phyloP scores from a whole-genome alignment of 2,888 invertebrate species.

The Apamea crenata region DNA sequence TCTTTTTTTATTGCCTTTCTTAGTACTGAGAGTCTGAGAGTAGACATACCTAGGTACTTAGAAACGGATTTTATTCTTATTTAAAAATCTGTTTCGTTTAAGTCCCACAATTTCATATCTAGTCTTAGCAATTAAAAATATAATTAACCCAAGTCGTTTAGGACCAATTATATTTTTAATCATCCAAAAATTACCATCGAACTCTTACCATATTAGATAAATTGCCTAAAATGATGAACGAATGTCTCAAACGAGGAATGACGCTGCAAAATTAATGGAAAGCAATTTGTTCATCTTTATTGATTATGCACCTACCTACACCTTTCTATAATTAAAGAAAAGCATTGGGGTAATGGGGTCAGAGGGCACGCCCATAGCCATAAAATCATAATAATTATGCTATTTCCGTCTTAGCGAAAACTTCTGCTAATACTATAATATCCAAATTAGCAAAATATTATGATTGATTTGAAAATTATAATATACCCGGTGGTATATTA shows the following conservation, averaged over 20 bases:
- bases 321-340: conserved; percentile 20
- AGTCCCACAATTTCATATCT: background rate
- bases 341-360: background rate
- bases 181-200: background rate
- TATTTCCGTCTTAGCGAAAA: background rate
- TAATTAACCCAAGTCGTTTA: conserved; percentile 2
- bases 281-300: conserved; percentile 11
- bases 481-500: conserved; percentile 8
- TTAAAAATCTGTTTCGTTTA: no score
- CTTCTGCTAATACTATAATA: background rate
- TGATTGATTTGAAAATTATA: no score
- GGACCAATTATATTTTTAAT: conserved; percentile 10
- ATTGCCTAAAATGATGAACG: conserved; percentile 2
- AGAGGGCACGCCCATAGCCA: background rate
- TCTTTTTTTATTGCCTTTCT: conserved; percentile 16
- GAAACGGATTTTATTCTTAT: background rate
- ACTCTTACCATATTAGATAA: background rate
- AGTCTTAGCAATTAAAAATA: background rate
- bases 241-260: conserved; percentile 8
- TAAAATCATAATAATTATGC: background rate
- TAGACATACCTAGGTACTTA: background rate
- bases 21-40: background rate
- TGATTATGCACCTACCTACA: background rate
- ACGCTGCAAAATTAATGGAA: conserved; percentile 29
- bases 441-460: conserved; percentile 5